Conservation (phyloP, 1,140 invertebrate species). For the Teleopsis dalmanni region DNA sequence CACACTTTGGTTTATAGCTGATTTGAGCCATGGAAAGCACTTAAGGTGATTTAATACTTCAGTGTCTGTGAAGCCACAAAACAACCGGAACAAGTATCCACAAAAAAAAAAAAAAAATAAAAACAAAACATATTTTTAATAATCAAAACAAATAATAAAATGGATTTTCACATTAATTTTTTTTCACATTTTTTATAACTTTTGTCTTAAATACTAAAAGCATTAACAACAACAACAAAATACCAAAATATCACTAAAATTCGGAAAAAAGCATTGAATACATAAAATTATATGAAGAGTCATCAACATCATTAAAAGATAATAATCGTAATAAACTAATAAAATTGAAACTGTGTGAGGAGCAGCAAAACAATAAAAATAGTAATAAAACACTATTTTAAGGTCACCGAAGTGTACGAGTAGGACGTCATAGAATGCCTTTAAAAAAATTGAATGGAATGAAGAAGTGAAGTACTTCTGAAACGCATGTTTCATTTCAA, state of each 20-base stretch:
- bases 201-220: no score
- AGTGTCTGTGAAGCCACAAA: no score
- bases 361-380: not conserved
- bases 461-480: no score
- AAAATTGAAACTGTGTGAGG: conserved; percentile 37
- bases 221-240: no score
- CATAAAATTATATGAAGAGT: not conserved
- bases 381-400: not conserved
- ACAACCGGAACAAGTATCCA: no score
- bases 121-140: conserved; percentile 31
- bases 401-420: no score
- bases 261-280: no score
- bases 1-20: conserved; percentile 32
- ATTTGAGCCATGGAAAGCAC: conserved; percentile 12
- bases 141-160: conserved; percentile 45
- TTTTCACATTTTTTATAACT: not conserved
- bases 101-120: no score
- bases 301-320: conserved; percentile 34
- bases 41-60: conserved; percentile 4
- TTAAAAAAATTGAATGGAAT: no score
- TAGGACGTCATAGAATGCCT: no score
- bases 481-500: no score
- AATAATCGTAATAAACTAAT: conserved; percentile 44
- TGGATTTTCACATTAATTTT: conserved; percentile 2
- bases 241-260: no score